Evolutionary conservation across 2,113 vertebrate species (phyloP).

Genomic region (Passer montanus): DNA sequence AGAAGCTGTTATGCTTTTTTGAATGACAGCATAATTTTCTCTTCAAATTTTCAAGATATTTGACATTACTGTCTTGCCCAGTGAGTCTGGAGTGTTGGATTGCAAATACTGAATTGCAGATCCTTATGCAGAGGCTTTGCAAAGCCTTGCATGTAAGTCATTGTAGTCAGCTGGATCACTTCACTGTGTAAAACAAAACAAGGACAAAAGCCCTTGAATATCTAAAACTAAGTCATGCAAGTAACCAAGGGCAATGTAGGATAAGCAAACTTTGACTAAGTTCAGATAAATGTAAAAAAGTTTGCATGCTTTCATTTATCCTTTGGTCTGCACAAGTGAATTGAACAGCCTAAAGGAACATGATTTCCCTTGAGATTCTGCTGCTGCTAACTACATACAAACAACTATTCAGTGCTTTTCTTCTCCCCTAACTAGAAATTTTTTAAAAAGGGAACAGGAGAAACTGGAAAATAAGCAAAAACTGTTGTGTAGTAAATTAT

Average conservation of each 20-base stretch:
- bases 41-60: background rate
- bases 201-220: background rate
- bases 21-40: background rate
- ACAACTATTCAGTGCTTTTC: slow-evolving; percentile 25
- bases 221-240: slow-evolving; percentile 1
- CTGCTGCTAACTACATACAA: background rate
- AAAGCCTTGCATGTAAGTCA: background rate
- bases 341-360: slow-evolving; percentile 33
- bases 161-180: background rate
- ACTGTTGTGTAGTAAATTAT: background rate
- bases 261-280: slow-evolving; percentile 18
- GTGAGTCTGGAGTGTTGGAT: background rate
- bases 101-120: background rate
- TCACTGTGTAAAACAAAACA: background rate
- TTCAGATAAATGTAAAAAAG: slow-evolving; percentile 7
- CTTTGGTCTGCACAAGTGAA: slow-evolving; percentile 36
- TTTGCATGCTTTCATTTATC: slow-evolving; percentile 16
- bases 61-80: background rate
- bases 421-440: background rate
- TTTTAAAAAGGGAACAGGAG: background rate
- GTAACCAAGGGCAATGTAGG: slow-evolving; percentile 35
- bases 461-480: slow-evolving; percentile 11
- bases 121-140: background rate
- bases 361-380: slow-evolving; percentile 16
- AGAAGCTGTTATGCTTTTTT: background rate